A percentile compares a stretch with the other conserved stretches of the same genome.
Evolutionary conservation across 2,797 vertebrate species (phyloP).

Genomic region (Characodon lateralis): DNA sequence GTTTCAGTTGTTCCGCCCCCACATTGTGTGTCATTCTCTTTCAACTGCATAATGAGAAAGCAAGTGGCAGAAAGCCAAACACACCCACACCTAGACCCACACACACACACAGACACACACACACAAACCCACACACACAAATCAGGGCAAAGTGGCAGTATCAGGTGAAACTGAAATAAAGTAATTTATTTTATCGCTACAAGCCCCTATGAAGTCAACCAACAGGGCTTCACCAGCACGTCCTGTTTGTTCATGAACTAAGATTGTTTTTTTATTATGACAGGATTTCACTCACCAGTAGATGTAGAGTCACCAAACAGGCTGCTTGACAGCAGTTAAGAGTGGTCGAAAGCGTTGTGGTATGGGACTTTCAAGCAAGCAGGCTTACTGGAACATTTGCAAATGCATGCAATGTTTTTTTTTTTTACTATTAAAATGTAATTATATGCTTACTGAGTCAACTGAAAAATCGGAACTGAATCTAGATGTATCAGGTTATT

Average conservation of each 20-base stretch:
- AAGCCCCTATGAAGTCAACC: not conserved
- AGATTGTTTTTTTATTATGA: constrained; percentile 33
- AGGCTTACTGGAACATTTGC: constrained; percentile 22
- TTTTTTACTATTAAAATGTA: constrained; percentile 9
- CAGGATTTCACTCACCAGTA: constrained; percentile 50
- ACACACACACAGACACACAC: not conserved
- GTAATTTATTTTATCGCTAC: constrained; percentile 1
- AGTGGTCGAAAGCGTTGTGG: constrained; percentile 20
- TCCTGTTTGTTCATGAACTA: constrained; percentile 31
- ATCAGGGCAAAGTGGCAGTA: not conserved
- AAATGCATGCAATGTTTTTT: constrained; percentile 8
- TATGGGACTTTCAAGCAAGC: constrained; percentile 2
- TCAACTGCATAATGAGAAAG: not conserved
- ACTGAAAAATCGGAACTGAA: constrained; percentile 28
- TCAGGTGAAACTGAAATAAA: constrained; percentile 1
- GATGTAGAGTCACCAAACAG: constrained; percentile 27
- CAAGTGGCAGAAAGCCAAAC: not conserved
- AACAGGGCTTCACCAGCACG: not conserved
- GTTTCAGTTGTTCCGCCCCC: constrained; percentile 56
- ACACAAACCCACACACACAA: not conserved
- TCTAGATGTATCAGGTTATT: constrained; percentile 21
- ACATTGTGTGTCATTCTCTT: not conserved
- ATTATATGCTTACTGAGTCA: constrained; percentile 4
- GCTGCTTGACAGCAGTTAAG: constrained; percentile 10
- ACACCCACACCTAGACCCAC: not conserved